Conservation (phyloP, 2,888 invertebrate genomes). For the Drosophila nr. perissopoda region DNA sequence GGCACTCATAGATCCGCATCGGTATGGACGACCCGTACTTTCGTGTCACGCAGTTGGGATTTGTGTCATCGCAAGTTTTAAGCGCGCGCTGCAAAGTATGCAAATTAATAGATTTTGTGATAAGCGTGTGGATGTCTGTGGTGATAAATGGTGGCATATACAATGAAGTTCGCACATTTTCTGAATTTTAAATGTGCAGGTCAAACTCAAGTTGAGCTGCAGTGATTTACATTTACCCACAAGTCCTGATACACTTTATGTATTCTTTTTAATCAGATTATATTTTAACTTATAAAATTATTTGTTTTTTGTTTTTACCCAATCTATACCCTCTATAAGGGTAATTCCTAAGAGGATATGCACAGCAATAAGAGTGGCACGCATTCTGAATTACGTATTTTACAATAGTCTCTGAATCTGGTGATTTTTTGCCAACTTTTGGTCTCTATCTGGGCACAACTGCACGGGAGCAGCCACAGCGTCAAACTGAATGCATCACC, state of each 20-base stretch:
- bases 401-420: background rate
- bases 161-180: background rate
- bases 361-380: conserved; percentile 29
- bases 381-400: conserved; percentile 45
- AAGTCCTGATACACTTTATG: background rate
- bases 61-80: conserved; percentile 50
- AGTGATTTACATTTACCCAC: background rate
- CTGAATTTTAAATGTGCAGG: background rate
- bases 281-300: background rate
- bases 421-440: conserved; percentile 18
- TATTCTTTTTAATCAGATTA: background rate
- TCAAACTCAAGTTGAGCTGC: background rate
- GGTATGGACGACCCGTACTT: conserved; percentile 83
- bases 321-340: conserved; percentile 36
- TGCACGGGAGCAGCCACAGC: conserved; percentile 69
- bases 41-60: conserved; percentile 72
- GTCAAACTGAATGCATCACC: conserved; percentile 64
- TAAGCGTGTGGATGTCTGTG: background rate
- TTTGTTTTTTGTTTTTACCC: conserved; percentile 26
- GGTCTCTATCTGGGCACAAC: conserved; percentile 58
- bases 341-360: conserved; percentile 57
- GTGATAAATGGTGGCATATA: background rate
- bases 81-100: conserved; percentile 54
- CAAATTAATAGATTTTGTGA: conserved; percentile 17
- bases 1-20: conserved; percentile 83